Percentiles rank a stretch among this genome's conserved stretches.
Conservation (phyloP, 2,888 invertebrate species). For the Bugulina stolonifera region DNA sequence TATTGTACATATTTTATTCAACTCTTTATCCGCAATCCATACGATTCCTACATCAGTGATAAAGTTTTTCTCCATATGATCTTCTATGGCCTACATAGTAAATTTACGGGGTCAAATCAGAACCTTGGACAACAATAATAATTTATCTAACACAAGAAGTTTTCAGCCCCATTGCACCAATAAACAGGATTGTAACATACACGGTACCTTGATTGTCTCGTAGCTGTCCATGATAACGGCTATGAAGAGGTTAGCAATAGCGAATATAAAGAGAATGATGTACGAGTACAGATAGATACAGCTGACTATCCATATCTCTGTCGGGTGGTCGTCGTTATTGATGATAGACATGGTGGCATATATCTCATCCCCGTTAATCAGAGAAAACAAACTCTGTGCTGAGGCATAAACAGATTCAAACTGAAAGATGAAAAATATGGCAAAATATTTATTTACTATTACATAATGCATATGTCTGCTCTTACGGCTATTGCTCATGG, state of each 20-base stretch:
- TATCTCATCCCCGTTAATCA: slow-evolving; percentile 99
- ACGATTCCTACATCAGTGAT: too few relatives aligned
- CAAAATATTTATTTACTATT: too few relatives aligned
- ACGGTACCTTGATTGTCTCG: slow-evolving; percentile 79
- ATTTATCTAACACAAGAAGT: background rate
- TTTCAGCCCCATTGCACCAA: too few relatives aligned
- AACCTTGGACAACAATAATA: background rate
- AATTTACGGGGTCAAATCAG: background rate
- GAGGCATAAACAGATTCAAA: slow-evolving; percentile 61
- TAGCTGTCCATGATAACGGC: slow-evolving; percentile 98
- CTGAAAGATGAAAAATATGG: too few relatives aligned
- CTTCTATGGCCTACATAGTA: too few relatives aligned
- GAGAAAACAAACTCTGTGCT: slow-evolving; percentile 90
- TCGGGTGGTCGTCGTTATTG: slow-evolving; percentile 62
- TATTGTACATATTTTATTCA: too few relatives aligned
- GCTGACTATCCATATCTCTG: slow-evolving; percentile 64
- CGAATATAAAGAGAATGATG: slow-evolving; percentile 93
- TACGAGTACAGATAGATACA: slow-evolving; percentile 90
- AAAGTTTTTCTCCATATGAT: too few relatives aligned
- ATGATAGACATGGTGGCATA: slow-evolving; percentile 96
- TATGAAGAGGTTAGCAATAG: slow-evolving; percentile 92
- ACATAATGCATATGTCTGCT: too few relatives aligned
- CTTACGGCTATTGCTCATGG: too few relatives aligned
- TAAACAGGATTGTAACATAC: too few relatives aligned
- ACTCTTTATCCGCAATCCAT: too few relatives aligned